A percentile compares a stretch with the other conserved stretches of the same genome.
Evolutionary conservation across 2,113 vertebrate species (phyloP).

Genomic region (Dryoscopus gambensis): DNA sequence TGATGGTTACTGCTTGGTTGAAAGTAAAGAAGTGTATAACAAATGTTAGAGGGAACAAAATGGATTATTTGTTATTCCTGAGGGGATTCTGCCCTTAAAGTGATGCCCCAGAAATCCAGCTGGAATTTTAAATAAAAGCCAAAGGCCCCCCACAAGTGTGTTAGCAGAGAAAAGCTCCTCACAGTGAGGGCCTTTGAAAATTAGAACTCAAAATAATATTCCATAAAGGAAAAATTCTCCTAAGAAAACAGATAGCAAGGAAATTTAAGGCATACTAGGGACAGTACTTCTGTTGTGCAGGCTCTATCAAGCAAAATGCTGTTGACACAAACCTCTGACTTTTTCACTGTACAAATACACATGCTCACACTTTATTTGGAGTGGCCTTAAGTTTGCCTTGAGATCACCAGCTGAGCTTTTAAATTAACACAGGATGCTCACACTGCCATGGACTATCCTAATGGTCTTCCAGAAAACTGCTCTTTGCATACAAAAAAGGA

Average conservation of each 20-base stretch:
- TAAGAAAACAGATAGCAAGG: slow-evolving; percentile 38
- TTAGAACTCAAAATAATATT: slow-evolving; percentile 49
- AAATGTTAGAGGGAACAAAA: slow-evolving; percentile 43
- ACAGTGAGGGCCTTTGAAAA: slow-evolving; percentile 55
- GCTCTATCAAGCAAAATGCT: neutral
- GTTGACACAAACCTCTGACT: neutral
- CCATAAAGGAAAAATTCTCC: neutral
- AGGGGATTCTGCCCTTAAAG: slow-evolving; percentile 44
- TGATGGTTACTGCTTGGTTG: neutral
- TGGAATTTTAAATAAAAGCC: slow-evolving; percentile 63
- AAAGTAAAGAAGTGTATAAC: slow-evolving; percentile 18
- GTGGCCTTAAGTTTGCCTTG: neutral
- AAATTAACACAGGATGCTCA: slow-evolving; percentile 20
- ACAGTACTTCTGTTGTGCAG: neutral
- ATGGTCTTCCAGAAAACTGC: neutral
- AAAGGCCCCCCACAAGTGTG: slow-evolving; percentile 6
- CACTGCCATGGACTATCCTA: neutral
- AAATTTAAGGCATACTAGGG: neutral
- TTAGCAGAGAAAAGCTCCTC: slow-evolving; percentile 39
- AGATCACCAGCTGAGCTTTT: slow-evolving; percentile 26
- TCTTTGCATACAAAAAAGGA: neutral
- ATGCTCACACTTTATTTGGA: neutral
- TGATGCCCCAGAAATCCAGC: slow-evolving; percentile 36
- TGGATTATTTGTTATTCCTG: slow-evolving; percentile 32
- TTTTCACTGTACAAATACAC: slow-evolving; percentile 7